Percentiles rank a stretch among this genome's conserved stretches.
Evolutionary conservation across 2,113 vertebrate genomes (phyloP).

Genomic region (Sceloporus undulatus): DNA sequence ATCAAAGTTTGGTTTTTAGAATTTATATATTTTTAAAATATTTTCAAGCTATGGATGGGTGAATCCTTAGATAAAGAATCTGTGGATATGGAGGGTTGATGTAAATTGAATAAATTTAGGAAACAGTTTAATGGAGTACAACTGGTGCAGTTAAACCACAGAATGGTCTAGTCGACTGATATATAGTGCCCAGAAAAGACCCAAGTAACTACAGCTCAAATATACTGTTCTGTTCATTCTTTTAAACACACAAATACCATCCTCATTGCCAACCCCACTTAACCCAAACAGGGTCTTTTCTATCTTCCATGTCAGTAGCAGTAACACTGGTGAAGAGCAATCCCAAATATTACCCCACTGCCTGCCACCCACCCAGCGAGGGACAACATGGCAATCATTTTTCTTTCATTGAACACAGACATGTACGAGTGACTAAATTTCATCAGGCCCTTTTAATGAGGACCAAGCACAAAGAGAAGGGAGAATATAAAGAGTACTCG

Average conservation of each 20-base stretch:
- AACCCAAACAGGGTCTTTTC: neutral
- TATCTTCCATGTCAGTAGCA: neutral
- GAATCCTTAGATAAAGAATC: too few relatives aligned
- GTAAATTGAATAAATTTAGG: neutral
- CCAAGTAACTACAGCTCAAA: neutral
- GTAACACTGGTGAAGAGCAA: slow-evolving; percentile 7
- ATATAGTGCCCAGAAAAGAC: neutral
- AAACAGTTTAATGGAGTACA: neutral
- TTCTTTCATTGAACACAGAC: neutral
- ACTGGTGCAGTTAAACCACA: neutral
- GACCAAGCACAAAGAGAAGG: neutral
- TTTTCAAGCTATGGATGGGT: too few relatives aligned
- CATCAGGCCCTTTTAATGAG: neutral
- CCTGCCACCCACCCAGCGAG: neutral
- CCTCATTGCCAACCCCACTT: neutral
- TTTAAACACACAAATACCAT: neutral
- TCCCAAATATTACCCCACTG: neutral
- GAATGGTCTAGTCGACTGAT: neutral
- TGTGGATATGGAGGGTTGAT: too few relatives aligned
- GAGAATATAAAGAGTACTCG: neutral
- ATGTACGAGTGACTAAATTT: neutral
- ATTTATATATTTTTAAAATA: too few relatives aligned
- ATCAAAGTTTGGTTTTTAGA: too few relatives aligned
- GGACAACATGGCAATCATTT: neutral
- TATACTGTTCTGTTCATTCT: neutral